Evolutionary conservation across 2,113 vertebrate genomes (phyloP), one percentile per base, ranked within the genome.

Genomic region (Hippocampus zosterae): DNA sequence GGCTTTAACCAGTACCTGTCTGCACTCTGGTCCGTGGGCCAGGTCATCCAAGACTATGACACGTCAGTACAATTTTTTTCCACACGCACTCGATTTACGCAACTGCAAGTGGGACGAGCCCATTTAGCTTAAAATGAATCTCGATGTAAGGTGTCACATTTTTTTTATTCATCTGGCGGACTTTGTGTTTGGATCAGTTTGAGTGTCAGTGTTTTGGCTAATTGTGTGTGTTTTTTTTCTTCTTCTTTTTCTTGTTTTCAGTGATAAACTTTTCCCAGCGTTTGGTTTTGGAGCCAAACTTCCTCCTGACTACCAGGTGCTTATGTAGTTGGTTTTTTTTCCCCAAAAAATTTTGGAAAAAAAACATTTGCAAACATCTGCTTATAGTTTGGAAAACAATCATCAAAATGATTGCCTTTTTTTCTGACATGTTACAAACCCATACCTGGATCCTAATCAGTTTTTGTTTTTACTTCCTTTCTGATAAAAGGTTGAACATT

Each of bases 241-340:
- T 40, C n/a, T 63, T 10, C 67, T 29, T 27, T 21, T 55, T 62
- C 37, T 70, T 66, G 5, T 61, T 80, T 85, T 76, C 88, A 97
- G 95, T 74, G 94, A 96, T 87, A 97, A 95, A 86, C 86, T 96
- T 11, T 98, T 98, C 76, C 95, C 95, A 77, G 95, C 94, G 0
- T 98, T 98, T 82, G 96, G 95, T 11, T 99, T 99, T 90, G 96
- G 96, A 79, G 95, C 95, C 75, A 94, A 96, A 74, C 85, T 98
- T 53, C 96, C 95, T 81, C 96, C 95, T 78, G 89, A 91, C 67
- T 98, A 90, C 89, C 84, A 98, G 94, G 96, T 98, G 44, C 82
- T 85, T 27, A 53, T 9, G 2, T 10, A 16, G 10, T 44, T 3
- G n/a, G n/a, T n/a, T n/a, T n/a, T n/a, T n/a, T n/a, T n/a, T n/a